phyloP scores from a whole-genome alignment of 2,888 invertebrate genomes.

The Zaprionus obscuricornis region DNA sequence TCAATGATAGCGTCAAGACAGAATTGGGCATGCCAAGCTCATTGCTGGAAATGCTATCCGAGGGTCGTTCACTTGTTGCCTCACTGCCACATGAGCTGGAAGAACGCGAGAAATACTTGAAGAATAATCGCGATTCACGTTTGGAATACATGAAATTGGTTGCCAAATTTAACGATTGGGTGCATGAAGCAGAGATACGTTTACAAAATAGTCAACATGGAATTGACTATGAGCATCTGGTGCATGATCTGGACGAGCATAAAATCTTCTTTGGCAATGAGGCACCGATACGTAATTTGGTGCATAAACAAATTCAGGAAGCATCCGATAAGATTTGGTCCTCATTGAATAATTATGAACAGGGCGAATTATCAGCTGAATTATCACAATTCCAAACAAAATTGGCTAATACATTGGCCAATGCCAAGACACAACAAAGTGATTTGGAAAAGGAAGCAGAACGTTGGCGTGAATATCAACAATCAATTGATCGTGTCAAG shows the following conservation, averaged over 20 bases:
- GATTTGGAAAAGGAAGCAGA: constrained; percentile 92
- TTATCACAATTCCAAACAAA: constrained; percentile 92
- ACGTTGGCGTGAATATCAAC: constrained; percentile 93
- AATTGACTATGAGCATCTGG: constrained; percentile 93
- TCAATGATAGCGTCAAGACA: constrained; percentile 89
- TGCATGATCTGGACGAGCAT: constrained; percentile 92
- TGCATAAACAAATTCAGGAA: constrained; percentile 91
- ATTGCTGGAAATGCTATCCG: constrained; percentile 92
- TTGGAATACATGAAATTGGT: constrained; percentile 90
- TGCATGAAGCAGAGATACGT: constrained; percentile 91
- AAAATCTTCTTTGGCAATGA: constrained; percentile 93
- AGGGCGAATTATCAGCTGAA: constrained; percentile 92
- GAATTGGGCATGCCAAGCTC: constrained; percentile 92
- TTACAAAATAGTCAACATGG: constrained; percentile 91
- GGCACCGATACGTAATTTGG: constrained; percentile 89
- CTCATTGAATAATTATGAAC: constrained; percentile 90
- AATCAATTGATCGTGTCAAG: constrained; percentile 90
- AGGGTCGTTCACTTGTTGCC: constrained; percentile 90
- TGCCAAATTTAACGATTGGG: constrained; percentile 92
- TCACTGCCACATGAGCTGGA: constrained; percentile 92
- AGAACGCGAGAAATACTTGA: constrained; percentile 91
- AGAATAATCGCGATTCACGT: constrained; percentile 90
- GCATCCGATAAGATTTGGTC: constrained; percentile 95
- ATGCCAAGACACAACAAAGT: constrained; percentile 91
- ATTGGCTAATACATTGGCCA: constrained; percentile 91